A percentile compares a stretch with the other conserved stretches of the same genome.
Conservation (phyloP, 2,797 vertebrate genomes). For the Coccyzus lansbergi region DNA sequence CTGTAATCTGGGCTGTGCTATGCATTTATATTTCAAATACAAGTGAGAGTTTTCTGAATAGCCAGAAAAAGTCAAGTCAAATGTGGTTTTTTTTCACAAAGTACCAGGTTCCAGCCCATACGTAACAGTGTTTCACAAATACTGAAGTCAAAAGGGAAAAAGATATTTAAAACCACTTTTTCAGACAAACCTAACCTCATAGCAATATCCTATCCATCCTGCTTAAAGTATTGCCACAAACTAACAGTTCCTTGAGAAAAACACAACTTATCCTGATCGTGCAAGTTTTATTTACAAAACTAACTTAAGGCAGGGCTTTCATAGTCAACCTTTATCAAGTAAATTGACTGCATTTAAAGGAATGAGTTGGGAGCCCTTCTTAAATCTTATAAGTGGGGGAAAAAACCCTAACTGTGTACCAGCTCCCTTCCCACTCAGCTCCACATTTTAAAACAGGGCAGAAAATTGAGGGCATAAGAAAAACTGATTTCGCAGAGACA, state of each 20-base stretch:
- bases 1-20: constrained; percentile 2
- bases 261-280: neutral
- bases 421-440: neutral
- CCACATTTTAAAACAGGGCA: neutral
- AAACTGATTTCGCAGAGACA: neutral
- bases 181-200: neutral
- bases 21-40: neutral
- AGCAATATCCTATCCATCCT: neutral
- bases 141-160: neutral
- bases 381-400: neutral
- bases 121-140: neutral
- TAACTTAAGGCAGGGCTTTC: neutral
- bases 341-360: neutral
- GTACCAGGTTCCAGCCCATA: neutral
- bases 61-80: constrained; percentile 4
- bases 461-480: neutral
- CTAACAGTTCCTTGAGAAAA: neutral
- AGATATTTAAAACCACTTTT: neutral
- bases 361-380: neutral
- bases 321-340: neutral
- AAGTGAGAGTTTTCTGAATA: constrained; percentile 29
- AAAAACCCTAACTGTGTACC: neutral
- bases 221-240: neutral
- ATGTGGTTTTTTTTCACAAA: constrained; percentile 9
- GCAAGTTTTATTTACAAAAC: neutral